Evolutionary conservation across 1,140 invertebrate species (phyloP).

Genomic region (Papilio polyxenes): DNA sequence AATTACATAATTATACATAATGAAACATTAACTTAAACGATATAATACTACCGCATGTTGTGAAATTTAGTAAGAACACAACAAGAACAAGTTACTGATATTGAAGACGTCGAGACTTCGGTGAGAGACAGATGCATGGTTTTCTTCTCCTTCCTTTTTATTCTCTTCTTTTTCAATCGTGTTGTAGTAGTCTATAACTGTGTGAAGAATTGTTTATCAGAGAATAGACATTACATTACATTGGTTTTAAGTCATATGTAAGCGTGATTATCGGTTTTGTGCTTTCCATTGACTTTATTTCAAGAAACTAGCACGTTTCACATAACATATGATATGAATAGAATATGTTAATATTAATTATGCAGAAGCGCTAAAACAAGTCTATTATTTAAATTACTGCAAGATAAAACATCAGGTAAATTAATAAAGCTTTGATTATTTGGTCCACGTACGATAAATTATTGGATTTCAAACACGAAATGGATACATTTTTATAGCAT

Average conservation of each 20-base stretch:
- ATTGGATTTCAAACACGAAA: neutral
- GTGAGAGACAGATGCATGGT: no score
- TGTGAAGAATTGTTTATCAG: no score
- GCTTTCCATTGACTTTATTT: neutral
- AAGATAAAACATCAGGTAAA: neutral
- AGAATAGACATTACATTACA: neutral
- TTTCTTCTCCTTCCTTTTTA: no score
- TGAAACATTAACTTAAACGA: neutral
- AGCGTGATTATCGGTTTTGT: neutral
- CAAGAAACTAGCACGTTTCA: neutral
- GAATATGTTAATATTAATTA: neutral
- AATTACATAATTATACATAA: conserved; percentile 7
- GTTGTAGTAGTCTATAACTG: neutral
- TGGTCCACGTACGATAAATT: neutral
- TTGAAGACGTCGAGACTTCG: neutral
- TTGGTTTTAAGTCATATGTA: neutral
- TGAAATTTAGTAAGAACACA: neutral
- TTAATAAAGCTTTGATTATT: neutral
- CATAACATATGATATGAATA: no score
- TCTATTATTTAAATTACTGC: neutral
- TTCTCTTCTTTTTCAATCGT: no score
- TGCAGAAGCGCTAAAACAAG: neutral
- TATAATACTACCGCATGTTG: neutral
- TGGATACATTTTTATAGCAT: neutral
- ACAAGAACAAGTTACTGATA: neutral